These are phyloP conservation scores for Lithophane leautieri DNA, from an alignment of 2,888 invertebrate species.

Conservation along the genomic window DNA sequence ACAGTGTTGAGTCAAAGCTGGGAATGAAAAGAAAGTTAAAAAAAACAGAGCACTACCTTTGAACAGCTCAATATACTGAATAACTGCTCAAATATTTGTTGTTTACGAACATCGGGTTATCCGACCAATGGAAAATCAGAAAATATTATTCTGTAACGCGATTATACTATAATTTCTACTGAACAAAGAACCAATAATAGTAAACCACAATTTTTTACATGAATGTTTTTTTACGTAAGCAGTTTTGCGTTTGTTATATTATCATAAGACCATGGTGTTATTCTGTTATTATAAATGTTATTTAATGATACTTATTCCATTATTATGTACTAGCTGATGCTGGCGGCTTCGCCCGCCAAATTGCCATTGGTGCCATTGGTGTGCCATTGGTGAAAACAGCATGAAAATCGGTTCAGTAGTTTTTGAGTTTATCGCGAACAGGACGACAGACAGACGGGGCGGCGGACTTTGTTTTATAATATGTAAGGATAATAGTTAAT, in stretches of 20 bases:
- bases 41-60: slow-evolving; percentile 5
- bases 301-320: too few relatives aligned
- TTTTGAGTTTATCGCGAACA: too few relatives aligned
- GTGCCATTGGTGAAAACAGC: too few relatives aligned
- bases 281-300: too few relatives aligned
- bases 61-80: slow-evolving; percentile 36
- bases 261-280: background rate
- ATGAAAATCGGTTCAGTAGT: too few relatives aligned
- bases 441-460: too few relatives aligned
- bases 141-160: slow-evolving; percentile 38
- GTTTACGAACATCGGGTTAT: slow-evolving; percentile 35
- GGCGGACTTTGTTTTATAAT: too few relatives aligned
- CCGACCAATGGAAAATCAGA: slow-evolving; percentile 12
- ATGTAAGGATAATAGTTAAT: too few relatives aligned
- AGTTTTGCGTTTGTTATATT: background rate
- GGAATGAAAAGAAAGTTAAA: background rate
- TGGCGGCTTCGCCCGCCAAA: too few relatives aligned
- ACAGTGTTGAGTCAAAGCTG: slow-evolving; percentile 6
- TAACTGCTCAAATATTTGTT: slow-evolving; percentile 48
- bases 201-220: background rate
- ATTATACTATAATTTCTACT: slow-evolving; percentile 29
- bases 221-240: background rate
- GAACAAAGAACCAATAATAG: slow-evolving; percentile 21
- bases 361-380: too few relatives aligned
- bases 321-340: too few relatives aligned